These are phyloP conservation scores for Lethenteron reissneri DNA, from an alignment of 2,113 vertebrate genomes.

Conservation along the genomic window DNA sequence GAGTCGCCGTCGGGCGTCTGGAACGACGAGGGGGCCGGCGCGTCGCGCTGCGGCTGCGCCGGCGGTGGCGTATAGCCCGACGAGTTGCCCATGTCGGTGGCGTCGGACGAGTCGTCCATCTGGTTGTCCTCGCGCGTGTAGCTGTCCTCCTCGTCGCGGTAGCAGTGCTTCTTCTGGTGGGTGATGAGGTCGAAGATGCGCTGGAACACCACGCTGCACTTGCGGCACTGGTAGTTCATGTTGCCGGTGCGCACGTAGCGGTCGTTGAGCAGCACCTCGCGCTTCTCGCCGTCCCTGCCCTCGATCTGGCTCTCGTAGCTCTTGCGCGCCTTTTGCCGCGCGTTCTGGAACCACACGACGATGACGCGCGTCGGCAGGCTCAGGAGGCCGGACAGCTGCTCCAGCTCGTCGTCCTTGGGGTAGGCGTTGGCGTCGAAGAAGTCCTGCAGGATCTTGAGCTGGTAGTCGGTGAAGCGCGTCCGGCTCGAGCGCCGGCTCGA, in stretches of 20 bases:
- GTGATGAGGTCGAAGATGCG: constrained; percentile 95
- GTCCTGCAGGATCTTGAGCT: constrained; percentile 90
- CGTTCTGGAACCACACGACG: constrained; percentile 98
- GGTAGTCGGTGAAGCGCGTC: constrained; percentile 95
- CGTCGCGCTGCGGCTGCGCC: constrained; percentile 13
- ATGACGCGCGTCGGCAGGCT: constrained; percentile 81
- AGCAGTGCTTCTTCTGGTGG: constrained; percentile 88
- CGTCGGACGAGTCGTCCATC: constrained; percentile 54
- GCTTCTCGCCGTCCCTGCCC: constrained; percentile 63
- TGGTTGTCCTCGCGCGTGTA: constrained; percentile 41
- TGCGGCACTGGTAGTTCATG: constrained; percentile 98
- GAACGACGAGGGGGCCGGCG: constrained; percentile 12
- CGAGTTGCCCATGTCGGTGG: constrained; percentile 29
- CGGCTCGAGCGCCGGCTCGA: constrained; percentile 72
- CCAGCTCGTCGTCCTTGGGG: constrained; percentile 96
- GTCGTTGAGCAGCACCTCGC: constrained; percentile 69
- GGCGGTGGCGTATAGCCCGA: constrained; percentile 10
- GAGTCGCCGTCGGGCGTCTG: too few species aligned
- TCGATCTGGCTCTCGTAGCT: constrained; percentile 92
- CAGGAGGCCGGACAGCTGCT: constrained; percentile 93
- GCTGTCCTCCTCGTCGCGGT: constrained; percentile 93
- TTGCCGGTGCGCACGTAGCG: constrained; percentile 85
- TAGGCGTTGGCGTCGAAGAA: constrained; percentile 99
- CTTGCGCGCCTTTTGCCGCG: constrained; percentile 91
- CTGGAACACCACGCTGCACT: constrained; percentile 84